A percentile compares a stretch with the other conserved stretches of the same genome.
Conservation (phyloP, 2,113 vertebrate species). For the Mobula hypostoma region DNA sequence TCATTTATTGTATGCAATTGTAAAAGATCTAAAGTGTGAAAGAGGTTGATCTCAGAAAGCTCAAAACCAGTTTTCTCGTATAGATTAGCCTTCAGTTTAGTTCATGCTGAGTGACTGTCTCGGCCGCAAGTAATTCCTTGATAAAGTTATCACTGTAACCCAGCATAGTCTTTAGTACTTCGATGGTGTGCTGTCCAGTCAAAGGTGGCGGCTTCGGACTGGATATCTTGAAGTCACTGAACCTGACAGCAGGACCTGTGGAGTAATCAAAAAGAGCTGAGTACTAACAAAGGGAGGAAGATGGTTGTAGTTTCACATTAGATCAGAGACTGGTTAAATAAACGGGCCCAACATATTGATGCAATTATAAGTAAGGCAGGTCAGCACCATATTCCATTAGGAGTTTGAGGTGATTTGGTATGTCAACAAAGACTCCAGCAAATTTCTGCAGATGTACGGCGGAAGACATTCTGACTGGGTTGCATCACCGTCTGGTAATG, state of each 20-base stretch:
- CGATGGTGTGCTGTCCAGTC: slow-evolving; percentile 77
- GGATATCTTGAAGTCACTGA: slow-evolving; percentile 66
- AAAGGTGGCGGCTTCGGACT: slow-evolving; percentile 70
- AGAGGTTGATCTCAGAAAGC: slow-evolving; percentile 12
- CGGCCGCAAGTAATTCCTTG: slow-evolving; percentile 56
- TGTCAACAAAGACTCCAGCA: no score
- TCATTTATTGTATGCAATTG: slow-evolving; percentile 11
- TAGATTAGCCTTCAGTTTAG: slow-evolving; percentile 51
- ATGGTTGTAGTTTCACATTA: no score
- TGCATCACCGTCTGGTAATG: no score
- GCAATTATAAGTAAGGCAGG: no score
- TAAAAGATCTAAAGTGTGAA: slow-evolving; percentile 14
- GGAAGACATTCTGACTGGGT: no score
- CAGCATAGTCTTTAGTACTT: slow-evolving; percentile 68
- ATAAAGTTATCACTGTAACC: slow-evolving; percentile 66
- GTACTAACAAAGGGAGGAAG: no score
- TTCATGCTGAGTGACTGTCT: slow-evolving; percentile 65
- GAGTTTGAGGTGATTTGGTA: no score
- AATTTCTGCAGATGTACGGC: no score
- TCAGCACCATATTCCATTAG: no score
- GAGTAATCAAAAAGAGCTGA: slow-evolving; percentile 36
- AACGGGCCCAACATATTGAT: no score
- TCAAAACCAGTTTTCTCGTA: neutral
- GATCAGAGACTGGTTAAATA: no score
- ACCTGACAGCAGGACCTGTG: slow-evolving; percentile 81